These are phyloP conservation scores for Antitype chi DNA, from an alignment of 2,888 invertebrate species.

Conservation along the genomic window DNA sequence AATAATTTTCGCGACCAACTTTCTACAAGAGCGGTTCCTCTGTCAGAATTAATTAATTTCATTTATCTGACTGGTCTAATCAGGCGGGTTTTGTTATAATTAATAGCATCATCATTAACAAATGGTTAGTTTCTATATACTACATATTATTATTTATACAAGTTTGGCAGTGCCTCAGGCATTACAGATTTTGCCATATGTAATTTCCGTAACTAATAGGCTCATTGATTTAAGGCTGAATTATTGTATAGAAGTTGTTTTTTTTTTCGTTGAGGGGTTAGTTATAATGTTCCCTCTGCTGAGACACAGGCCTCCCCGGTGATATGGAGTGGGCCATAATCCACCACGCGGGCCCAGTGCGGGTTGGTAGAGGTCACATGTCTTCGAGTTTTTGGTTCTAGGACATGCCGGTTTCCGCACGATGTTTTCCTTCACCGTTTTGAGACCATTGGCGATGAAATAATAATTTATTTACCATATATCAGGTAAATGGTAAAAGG, in stretches of 20 bases:
- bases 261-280: no score
- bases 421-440: no score
- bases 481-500: no score
- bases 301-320: no score
- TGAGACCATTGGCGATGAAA: no score
- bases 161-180: conserved; percentile 12
- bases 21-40: conserved; percentile 72
- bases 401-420: no score
- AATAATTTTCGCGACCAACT: conserved; percentile 72
- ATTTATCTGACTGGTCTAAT: conserved; percentile 71
- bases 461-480: no score
- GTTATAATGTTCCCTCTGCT: no score
- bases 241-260: background rate
- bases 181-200: background rate
- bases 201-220: background rate
- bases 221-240: background rate
- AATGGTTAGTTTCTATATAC: conserved; percentile 22
- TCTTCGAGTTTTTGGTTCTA: no score
- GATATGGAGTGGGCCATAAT: no score
- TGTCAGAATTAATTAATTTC: conserved; percentile 73
- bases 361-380: no score
- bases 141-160: background rate
- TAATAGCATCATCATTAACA: conserved; percentile 48
- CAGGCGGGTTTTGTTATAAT: conserved; percentile 71
- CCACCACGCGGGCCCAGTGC: no score